Evolutionary conservation across 1,140 invertebrate genomes (phyloP), one percentile per base, ranked within the genome.

Genomic region (Pinna nobilis): DNA sequence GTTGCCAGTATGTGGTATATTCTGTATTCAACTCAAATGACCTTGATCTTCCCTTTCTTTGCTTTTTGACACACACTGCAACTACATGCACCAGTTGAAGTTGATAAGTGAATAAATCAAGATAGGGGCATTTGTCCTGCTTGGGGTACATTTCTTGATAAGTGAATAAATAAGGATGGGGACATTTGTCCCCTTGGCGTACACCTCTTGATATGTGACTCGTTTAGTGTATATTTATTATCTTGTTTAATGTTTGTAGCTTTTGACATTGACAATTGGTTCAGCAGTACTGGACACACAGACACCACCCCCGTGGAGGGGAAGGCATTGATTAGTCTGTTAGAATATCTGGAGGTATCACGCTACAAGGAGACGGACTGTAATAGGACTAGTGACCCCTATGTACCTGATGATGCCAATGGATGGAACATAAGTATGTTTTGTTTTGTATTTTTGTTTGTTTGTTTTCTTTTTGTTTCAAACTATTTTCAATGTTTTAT

Each of bases 371-470:
- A 63, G 4, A 20, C 28, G 20, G 59, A 63, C 59, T 63, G 59
- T 63, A 35, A 23, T 11, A 39, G 18, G 35, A 25, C 59, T 23
- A 37, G 5, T 5, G 18, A n/a, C 7, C 59, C 59, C 28, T 63
- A 63, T 23, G 25, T 23, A 11, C 59, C 59, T n/a, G 28, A 39
- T 15, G 37, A 63, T 28, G 59, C 23, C 5, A 41, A 63, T 44
- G 59, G 59, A 18, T 63, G 59, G 59, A 63, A 63, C 39, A 44
- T 25, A 18, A 44, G 59, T 63, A 59, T 35, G 55, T 35, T 6
- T 6, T n/a, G 6, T 23, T 51, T 47, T 15, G 20, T 0, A n/a
- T 59, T 37, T n/a, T n/a, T n/a, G n/a, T n/a, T n/a, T n/a, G n/a
- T n/a, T n/a, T n/a, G n/a, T n/a, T n/a, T n/a, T n/a, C n/a, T n/a